Evolutionary conservation across 2,797 vertebrate species (phyloP).

Genomic region (Pseudochirops corinnae): DNA sequence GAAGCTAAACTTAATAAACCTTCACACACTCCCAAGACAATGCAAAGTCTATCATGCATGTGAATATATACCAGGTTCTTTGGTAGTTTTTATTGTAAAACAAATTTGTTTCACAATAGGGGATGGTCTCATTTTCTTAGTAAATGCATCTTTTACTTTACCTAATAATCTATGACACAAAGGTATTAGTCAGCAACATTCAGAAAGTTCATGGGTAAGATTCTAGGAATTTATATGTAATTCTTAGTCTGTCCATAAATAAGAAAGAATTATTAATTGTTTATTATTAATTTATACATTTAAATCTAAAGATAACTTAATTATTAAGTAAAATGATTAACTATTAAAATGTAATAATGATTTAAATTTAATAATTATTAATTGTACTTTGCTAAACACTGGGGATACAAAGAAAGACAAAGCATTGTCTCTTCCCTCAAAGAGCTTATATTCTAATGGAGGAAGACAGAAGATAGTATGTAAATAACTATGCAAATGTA

Average conservation of each 20-base stretch:
- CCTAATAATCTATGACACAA: neutral
- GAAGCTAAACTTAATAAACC: conserved; percentile 18
- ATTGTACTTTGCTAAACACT: neutral
- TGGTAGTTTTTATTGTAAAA: conserved; percentile 14
- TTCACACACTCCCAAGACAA: conserved; percentile 4
- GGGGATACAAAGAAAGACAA: neutral
- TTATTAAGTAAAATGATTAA: too few relatives aligned
- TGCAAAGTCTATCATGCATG: neutral
- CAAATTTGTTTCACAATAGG: neutral
- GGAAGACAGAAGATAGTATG: neutral
- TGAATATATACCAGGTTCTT: neutral
- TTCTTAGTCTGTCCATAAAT: neutral
- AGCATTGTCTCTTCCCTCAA: neutral
- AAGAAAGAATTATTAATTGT: neutral
- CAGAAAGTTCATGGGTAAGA: conserved; percentile 19
- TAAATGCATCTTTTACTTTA: conserved; percentile 12
- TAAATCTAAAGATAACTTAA: too few relatives aligned
- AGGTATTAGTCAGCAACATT: neutral
- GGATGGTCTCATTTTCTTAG: conserved; percentile 23
- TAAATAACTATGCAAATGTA: neutral
- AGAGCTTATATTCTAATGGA: neutral
- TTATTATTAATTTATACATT: neutral
- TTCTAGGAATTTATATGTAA: neutral
- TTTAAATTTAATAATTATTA: too few relatives aligned
- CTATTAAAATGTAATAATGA: too few relatives aligned